Percentiles rank a stretch among this genome's conserved stretches.
Evolutionary conservation across 2,888 invertebrate genomes (phyloP).

Genomic region (Phasia obesa): DNA sequence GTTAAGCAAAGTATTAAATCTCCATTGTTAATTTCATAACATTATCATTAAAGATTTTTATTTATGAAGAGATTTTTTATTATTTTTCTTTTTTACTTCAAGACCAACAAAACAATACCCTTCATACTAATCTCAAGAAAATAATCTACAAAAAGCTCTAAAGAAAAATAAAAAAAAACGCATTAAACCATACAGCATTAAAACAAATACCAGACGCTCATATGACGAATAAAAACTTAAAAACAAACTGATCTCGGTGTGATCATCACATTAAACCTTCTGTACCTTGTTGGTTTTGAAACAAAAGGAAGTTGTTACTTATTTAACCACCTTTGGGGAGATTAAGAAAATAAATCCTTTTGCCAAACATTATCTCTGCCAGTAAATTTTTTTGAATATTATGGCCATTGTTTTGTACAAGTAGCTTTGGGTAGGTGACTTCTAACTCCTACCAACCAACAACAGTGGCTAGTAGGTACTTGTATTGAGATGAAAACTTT

Average conservation of each 20-base stretch:
- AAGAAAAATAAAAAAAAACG: background rate
- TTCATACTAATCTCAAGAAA: slow-evolving; percentile 42
- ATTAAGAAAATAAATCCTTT: slow-evolving; percentile 53
- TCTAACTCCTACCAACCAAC: slow-evolving; percentile 62
- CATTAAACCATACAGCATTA: slow-evolving; percentile 24
- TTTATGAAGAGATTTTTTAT: slow-evolving; percentile 24
- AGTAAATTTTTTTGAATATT: slow-evolving; percentile 3
- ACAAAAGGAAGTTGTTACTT: slow-evolving; percentile 69
- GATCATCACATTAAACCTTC: slow-evolving; percentile 32
- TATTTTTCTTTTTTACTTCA: slow-evolving; percentile 10
- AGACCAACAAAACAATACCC: slow-evolving; percentile 24
- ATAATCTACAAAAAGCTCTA: slow-evolving; percentile 33
- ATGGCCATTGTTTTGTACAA: slow-evolving; percentile 53
- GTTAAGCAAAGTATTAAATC: slow-evolving; percentile 58
- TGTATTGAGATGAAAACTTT: slow-evolving; percentile 5
- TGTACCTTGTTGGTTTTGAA: slow-evolving; percentile 5
- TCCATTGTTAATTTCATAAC: slow-evolving; percentile 54
- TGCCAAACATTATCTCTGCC: background rate
- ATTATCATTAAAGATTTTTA: slow-evolving; percentile 53
- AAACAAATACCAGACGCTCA: slow-evolving; percentile 36
- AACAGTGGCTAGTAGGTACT: slow-evolving; percentile 2
- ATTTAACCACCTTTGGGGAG: slow-evolving; percentile 64
- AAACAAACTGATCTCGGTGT: slow-evolving; percentile 32
- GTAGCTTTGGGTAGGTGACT: slow-evolving; percentile 65
- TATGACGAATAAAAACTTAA: slow-evolving; percentile 26